These are phyloP conservation scores for Cloeon dipterum DNA, from an alignment of 2,888 invertebrate species.

Conservation along the genomic window DNA sequence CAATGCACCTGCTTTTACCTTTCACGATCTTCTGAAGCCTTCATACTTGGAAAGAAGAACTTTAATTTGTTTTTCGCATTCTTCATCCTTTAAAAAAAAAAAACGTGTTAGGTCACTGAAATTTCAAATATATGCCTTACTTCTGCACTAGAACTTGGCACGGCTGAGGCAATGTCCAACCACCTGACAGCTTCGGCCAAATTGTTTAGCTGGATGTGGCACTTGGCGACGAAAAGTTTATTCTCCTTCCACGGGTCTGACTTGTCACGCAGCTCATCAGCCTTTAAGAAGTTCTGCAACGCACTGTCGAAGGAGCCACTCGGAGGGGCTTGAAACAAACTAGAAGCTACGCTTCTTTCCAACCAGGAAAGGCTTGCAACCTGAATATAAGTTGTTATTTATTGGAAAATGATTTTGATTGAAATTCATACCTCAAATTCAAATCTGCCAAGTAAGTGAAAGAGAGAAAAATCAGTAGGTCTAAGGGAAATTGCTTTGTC, in stretches of 20 bases:
- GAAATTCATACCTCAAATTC: constrained; percentile 29
- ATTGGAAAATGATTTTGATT: too few relatives aligned
- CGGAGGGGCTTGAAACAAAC: constrained; percentile 38
- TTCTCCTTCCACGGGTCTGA: constrained; percentile 30
- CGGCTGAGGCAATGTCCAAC: constrained; percentile 17
- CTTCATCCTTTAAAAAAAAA: constrained; percentile 12
- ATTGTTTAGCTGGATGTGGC: constrained; percentile 24
- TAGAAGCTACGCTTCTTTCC: constrained; percentile 37
- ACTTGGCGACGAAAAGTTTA: constrained; percentile 27
- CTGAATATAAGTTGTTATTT: too few relatives aligned
- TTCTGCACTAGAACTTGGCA: constrained; percentile 11
- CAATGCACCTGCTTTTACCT: too few relatives aligned
- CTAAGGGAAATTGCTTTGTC: constrained; percentile 33
- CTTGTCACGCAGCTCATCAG: constrained; percentile 24
- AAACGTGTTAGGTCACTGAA: not conserved
- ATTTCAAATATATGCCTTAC: constrained; percentile 7
- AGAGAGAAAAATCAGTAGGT: constrained; percentile 33
- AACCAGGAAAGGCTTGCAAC: constrained; percentile 35
- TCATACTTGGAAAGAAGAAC: constrained; percentile 9
- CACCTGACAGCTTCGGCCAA: constrained; percentile 24
- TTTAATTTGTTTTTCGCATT: constrained; percentile 10
- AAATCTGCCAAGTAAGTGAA: constrained; percentile 47
- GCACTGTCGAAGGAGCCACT: constrained; percentile 35
- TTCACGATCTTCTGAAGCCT: not conserved
- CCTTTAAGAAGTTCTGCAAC: constrained; percentile 25